These are phyloP conservation scores for Mesochorus sp. DNA, from an alignment of 2,888 invertebrate genomes.

Conservation along the genomic window DNA sequence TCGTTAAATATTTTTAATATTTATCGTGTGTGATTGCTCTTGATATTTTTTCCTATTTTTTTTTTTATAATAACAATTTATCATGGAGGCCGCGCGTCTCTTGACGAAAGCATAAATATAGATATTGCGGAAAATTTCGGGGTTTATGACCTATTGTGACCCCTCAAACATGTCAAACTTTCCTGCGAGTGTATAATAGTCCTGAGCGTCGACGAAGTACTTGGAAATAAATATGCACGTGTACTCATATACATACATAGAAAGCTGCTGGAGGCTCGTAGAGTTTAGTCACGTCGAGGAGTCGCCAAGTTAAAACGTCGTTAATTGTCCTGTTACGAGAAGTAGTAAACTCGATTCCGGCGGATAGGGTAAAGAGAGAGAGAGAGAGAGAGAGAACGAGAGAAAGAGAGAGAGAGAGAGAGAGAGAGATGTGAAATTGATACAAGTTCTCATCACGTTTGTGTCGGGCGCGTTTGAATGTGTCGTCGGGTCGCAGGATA, in stretches of 20 bases:
- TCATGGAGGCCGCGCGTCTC: too few species aligned
- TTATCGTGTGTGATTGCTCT: neutral
- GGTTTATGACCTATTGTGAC: neutral
- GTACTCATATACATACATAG: too few species aligned
- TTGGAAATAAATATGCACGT: too few species aligned
- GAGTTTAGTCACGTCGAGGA: neutral
- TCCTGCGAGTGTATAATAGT: too few species aligned
- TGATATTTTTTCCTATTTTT: neutral
- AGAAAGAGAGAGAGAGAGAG: neutral
- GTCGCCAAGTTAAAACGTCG: conserved; percentile 52
- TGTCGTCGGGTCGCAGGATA: conserved; percentile 51
- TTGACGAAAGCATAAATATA: too few species aligned
- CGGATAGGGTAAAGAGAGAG: conserved; percentile 21
- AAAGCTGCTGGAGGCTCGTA: too few species aligned
- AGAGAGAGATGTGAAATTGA: conserved; percentile 10
- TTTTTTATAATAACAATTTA: too few species aligned
- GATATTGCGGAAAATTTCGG: neutral
- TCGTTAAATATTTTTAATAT: conserved; percentile 19
- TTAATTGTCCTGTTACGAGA: conserved; percentile 54
- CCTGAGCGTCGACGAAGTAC: too few species aligned
- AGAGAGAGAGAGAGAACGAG: conserved; percentile 2
- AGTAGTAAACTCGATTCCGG: conserved; percentile 34
- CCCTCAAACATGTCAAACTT: neutral
- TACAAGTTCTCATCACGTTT: conserved; percentile 33
- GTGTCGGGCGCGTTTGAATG: conserved; percentile 41